Percentiles rank a stretch among this genome's conserved stretches.
Evolutionary conservation across 2,797 vertebrate genomes (phyloP).

Genomic region (Mus caroli): DNA sequence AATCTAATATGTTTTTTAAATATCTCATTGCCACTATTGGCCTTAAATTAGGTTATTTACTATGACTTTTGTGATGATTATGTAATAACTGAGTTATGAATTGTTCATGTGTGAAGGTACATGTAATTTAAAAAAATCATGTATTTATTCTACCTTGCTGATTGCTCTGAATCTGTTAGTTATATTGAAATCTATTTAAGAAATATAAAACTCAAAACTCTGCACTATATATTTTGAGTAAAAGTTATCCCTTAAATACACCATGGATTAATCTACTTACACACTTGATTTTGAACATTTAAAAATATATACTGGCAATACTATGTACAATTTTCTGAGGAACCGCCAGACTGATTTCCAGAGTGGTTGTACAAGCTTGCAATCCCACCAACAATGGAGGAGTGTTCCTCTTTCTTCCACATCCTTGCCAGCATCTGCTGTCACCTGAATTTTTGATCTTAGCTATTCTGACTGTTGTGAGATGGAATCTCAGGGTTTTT

Average conservation of each 20-base stretch:
- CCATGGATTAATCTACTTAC: neutral
- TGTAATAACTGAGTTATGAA: neutral
- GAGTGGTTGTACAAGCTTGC: no score
- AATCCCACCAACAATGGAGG: no score
- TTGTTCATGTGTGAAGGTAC: neutral
- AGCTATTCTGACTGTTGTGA: no score
- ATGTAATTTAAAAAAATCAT: neutral
- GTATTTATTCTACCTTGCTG: neutral
- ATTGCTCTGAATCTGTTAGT: neutral
- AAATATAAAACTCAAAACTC: neutral
- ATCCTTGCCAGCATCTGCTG: no score
- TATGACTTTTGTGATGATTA: neutral
- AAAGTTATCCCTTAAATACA: neutral
- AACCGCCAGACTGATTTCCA: no score
- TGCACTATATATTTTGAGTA: neutral
- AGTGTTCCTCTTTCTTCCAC: no score
- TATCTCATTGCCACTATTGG: neutral
- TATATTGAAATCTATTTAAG: neutral
- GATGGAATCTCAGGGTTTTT: no score
- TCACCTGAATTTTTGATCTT: no score
- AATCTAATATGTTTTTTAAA: neutral
- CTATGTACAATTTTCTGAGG: no score
- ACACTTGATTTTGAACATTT: neutral
- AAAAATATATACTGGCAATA: neutral
- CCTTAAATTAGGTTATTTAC: neutral